phyloP scores from a whole-genome alignment of 2,888 invertebrate species.

The Lampropteryx suffumata region DNA sequence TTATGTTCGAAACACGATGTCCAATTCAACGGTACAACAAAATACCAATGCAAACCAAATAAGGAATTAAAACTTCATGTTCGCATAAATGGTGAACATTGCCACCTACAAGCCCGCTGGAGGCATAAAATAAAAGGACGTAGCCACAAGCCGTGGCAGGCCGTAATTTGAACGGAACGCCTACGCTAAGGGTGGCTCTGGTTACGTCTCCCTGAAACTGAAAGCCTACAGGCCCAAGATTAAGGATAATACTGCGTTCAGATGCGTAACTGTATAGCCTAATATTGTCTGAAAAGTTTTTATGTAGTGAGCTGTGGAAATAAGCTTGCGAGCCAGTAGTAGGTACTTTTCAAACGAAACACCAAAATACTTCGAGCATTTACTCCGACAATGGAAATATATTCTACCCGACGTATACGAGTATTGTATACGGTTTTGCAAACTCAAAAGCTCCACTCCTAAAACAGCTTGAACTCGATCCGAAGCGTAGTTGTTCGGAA shows the following conservation, averaged over 20 bases:
- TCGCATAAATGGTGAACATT: conserved; percentile 23
- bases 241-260: conserved; percentile 30
- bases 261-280: conserved; percentile 17
- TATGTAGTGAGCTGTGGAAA: no score
- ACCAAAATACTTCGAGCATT: background rate
- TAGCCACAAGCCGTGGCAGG: conserved; percentile 39
- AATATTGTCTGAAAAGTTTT: no score
- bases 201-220: conserved; percentile 29
- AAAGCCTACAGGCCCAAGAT: conserved; percentile 33
- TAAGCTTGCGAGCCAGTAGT: no score
- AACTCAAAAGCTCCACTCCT: conserved; percentile 9
- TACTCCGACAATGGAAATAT: background rate
- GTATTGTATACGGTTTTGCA: background rate
- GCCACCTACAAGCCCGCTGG: conserved; percentile 29
- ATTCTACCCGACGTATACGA: background rate
- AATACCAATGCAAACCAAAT: conserved; percentile 16
- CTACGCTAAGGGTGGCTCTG: conserved; percentile 27
- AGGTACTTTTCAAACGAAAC: background rate
- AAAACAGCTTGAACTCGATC: background rate
- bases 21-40: conserved; percentile 1
- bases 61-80: conserved; percentile 26
- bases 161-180: conserved; percentile 41
- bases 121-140: conserved; percentile 38
- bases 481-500: background rate
- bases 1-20: background rate